Percentiles rank a stretch among this genome's conserved stretches.
These are phyloP conservation scores for Heteractis magnifica DNA, from an alignment of 92 coral and sea anemone species.

Conservation along the genomic window DNA sequence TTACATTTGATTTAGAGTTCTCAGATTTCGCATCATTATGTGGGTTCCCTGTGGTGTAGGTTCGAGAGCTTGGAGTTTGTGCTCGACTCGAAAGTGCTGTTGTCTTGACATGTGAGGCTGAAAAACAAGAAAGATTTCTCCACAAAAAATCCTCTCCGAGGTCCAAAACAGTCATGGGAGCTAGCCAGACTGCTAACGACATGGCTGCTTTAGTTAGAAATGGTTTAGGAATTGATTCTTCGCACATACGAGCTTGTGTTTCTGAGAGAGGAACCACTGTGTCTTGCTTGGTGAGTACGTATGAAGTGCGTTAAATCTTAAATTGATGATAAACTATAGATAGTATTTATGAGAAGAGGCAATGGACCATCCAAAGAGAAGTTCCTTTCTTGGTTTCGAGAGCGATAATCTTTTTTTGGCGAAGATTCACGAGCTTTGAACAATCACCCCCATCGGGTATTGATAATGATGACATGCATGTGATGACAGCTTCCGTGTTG, in stretches of 20 bases:
- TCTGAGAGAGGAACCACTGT: slow-evolving; percentile 38
- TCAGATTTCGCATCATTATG: not conserved
- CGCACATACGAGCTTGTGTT: slow-evolving; percentile 47
- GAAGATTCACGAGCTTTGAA: not conserved
- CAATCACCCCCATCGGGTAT: not conserved
- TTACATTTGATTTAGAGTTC: not conserved
- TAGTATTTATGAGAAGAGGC: not conserved
- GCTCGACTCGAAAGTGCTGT: not conserved
- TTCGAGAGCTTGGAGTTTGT: not conserved
- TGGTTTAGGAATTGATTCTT: slow-evolving; percentile 45
- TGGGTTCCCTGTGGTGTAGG: not conserved
- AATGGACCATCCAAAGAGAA: not conserved
- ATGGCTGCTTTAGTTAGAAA: slow-evolving; percentile 30
- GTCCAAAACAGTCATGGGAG: slow-evolving; percentile 22
- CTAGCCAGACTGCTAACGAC: slow-evolving; percentile 27
- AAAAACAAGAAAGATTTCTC: not conserved
- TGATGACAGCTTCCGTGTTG: slow-evolving; percentile 10
- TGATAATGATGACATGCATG: not conserved
- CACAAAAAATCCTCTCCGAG: slow-evolving; percentile 2
- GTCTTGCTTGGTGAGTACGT: slow-evolving; percentile 50
- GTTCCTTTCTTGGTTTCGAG: not conserved
- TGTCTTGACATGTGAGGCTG: not conserved
- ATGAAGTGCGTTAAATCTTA: not conserved
- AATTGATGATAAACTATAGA: not conserved
- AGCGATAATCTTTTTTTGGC: not conserved